These are phyloP conservation scores for Dioctria rufipes DNA, from an alignment of 2,888 invertebrate genomes.

Conservation along the genomic window DNA sequence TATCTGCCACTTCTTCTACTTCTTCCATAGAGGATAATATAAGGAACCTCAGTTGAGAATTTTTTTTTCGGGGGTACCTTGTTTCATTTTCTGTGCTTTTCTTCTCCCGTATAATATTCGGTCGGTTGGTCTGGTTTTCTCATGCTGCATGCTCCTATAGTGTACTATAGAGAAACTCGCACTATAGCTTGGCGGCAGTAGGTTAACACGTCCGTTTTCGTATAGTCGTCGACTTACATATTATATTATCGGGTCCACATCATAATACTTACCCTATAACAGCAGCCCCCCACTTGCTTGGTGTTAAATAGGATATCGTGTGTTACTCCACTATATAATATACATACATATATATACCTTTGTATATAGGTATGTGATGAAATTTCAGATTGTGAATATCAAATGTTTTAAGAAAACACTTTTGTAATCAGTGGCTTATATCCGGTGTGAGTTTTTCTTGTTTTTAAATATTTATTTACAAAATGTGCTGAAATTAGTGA, in stretches of 20 bases:
- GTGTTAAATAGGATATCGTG: slow-evolving; percentile 2
- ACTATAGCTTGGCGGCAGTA: slow-evolving; percentile 29
- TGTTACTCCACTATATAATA: background rate
- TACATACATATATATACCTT: too few relatives aligned
- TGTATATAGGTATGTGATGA: background rate
- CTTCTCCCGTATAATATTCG: background rate
- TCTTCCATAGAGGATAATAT: slow-evolving; percentile 24
- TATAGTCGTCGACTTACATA: slow-evolving; percentile 10
- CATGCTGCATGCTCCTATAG: background rate
- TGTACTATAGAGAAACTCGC: background rate
- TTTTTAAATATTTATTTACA: background rate
- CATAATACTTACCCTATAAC: background rate
- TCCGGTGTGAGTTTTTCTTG: background rate
- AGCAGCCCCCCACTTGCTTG: background rate
- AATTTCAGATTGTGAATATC: slow-evolving; percentile 1
- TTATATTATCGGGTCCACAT: background rate
- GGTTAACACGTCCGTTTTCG: slow-evolving; percentile 46
- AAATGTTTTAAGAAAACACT: background rate
- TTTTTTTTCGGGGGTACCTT: slow-evolving; percentile 30
- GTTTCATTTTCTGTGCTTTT: background rate
- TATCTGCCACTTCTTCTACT: background rate
- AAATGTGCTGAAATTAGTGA: background rate
- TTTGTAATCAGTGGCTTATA: background rate
- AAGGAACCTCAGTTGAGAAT: slow-evolving; percentile 35
- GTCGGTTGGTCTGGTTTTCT: background rate